These are phyloP conservation scores for Camponotus pennsylvanicus DNA, from an alignment of 1,140 invertebrate genomes.

Conservation along the genomic window DNA sequence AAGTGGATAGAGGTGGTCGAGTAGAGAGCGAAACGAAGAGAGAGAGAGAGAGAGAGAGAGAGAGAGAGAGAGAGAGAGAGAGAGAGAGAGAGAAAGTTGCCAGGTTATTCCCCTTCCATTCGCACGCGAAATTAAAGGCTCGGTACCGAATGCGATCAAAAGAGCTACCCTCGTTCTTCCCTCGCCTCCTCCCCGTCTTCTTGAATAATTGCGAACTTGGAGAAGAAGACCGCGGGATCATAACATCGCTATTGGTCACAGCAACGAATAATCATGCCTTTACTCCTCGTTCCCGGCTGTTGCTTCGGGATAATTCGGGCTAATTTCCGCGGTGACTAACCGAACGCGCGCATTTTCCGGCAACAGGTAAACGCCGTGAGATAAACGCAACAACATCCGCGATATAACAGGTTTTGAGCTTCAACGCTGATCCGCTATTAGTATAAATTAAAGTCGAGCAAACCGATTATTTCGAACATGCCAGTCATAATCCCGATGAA, in stretches of 20 bases:
- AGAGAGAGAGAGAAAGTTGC: not conserved
- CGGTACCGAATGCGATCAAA: conserved; percentile 29
- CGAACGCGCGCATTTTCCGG: conserved; percentile 42
- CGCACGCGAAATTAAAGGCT: conserved; percentile 56
- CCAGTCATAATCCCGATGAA: conserved; percentile 2
- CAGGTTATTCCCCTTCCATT: conserved; percentile 25
- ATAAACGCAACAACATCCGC: conserved; percentile 5
- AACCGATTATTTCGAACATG: conserved; percentile 54
- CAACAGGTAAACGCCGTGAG: conserved; percentile 56
- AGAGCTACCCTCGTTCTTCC: conserved; percentile 1
- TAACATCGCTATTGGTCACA: conserved; percentile 35
- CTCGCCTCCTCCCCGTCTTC: not conserved
- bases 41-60: no score
- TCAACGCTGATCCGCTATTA: conserved; percentile 40
- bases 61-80: not conserved
- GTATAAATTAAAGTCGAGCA: conserved; percentile 50
- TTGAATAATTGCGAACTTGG: conserved; percentile 43
- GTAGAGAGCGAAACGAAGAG: conserved; percentile 5
- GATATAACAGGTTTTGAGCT: conserved; percentile 13
- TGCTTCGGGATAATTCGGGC: conserved; percentile 42
- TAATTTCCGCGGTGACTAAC: conserved; percentile 45
- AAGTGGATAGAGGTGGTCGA: conserved; percentile 15
- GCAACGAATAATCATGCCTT: conserved; percentile 44
- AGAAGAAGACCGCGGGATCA: conserved; percentile 12
- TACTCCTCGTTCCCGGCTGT: conserved; percentile 46